Evolutionary conservation across 2,888 invertebrate genomes (phyloP).

Genomic region (Trissoscelio sp.): DNA sequence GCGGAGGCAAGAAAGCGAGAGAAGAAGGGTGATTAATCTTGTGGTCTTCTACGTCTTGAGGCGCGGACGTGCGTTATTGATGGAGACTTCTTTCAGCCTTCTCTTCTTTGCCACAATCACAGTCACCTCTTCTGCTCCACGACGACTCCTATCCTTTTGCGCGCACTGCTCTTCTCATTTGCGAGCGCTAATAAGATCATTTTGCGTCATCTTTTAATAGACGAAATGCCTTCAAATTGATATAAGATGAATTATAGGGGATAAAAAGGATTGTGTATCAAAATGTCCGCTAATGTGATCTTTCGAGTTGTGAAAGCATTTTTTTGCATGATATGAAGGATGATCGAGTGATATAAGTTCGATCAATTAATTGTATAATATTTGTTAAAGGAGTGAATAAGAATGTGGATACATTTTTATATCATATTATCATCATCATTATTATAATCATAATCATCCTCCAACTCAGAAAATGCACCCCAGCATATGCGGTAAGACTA

Average conservation of each 20-base stretch:
- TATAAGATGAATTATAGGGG: conserved; percentile 47
- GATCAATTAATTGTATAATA: too few relatives aligned
- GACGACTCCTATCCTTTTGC: conserved; percentile 42
- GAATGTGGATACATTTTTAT: too few relatives aligned
- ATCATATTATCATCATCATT: too few relatives aligned
- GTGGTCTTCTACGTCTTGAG: conserved; percentile 83
- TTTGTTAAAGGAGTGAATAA: too few relatives aligned
- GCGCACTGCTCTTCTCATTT: conserved; percentile 52
- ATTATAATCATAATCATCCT: too few relatives aligned
- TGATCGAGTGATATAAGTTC: too few relatives aligned
- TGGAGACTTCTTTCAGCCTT: conserved; percentile 82
- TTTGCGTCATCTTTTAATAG: conserved; percentile 47
- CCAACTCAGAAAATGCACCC: background rate
- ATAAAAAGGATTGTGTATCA: conserved; percentile 15
- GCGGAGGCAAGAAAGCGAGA: conserved; percentile 79
- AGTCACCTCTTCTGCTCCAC: conserved; percentile 62
- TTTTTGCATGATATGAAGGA: background rate
- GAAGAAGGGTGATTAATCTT: conserved; percentile 83
- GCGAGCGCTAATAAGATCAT: conserved; percentile 63
- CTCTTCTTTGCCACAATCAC: conserved; percentile 69
- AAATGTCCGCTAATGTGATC: background rate
- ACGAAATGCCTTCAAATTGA: conserved; percentile 39
- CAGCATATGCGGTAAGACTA: background rate
- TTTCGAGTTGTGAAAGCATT: background rate
- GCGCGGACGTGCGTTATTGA: conserved; percentile 83